A percentile compares a stretch with the other conserved stretches of the same genome.
phyloP scores from a whole-genome alignment of 2,113 vertebrate genomes.

The Aplodontia rufa region DNA sequence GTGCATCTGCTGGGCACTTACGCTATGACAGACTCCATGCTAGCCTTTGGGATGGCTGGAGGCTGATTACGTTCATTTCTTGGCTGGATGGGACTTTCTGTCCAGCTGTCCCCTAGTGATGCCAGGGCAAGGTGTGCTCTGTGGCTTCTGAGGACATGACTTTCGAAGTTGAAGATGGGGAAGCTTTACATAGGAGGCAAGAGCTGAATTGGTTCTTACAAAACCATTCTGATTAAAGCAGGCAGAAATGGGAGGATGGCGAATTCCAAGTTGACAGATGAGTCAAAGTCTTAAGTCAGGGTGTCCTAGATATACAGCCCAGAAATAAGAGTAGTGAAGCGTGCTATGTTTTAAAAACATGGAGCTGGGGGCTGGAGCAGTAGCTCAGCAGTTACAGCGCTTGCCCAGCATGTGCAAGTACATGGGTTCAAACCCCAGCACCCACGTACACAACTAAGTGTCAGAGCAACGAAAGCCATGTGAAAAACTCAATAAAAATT shows the following conservation, averaged over 20 bases:
- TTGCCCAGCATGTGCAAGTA: no score
- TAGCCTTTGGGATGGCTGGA: no score
- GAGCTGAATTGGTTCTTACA: no score
- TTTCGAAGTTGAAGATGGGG: no score
- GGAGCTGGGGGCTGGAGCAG: no score
- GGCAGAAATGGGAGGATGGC: neutral
- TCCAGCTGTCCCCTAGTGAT: neutral
- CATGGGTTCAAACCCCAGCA: no score
- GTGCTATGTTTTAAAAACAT: neutral
- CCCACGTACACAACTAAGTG: no score
- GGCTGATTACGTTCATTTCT: fast-evolving
- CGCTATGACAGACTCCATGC: fast-evolving
- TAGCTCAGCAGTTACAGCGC: no score
- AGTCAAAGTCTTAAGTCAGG: neutral
- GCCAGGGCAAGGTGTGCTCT: neutral
- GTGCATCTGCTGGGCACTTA: fast-evolving
- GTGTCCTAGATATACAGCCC: neutral
- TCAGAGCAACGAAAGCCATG: no score
- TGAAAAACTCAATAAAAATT: no score
- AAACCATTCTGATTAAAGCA: fast-evolving
- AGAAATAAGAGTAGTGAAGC: neutral
- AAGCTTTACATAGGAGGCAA: fast-evolving
- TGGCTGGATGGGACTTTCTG: no score
- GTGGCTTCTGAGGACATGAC: neutral
- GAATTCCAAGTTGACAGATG: neutral